Base-by-base conservation (phyloP, 2,888 invertebrate species). In the Syrista parreyssii region DNA sequence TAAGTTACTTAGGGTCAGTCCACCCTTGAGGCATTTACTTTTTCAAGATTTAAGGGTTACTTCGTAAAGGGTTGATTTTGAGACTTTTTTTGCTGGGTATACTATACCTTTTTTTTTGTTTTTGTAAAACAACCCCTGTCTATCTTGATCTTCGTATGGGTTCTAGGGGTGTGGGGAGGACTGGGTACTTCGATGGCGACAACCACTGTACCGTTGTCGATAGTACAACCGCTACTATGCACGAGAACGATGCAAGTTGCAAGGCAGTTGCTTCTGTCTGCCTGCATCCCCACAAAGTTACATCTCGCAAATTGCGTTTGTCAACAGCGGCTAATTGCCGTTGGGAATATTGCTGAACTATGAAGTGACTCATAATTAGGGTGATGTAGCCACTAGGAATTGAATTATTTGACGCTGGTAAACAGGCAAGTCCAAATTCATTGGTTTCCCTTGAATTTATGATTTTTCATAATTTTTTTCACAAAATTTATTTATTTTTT, bases 271-370 rank as follows among this genome's bases (percentile, higher is more conserved):
- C 68, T 12, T n/a, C 77, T 77, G 68, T 74, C 77, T 77, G 30
- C 32, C 68, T 69, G 74, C 73, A 72, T 75, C 76, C n/a, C 80
- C 80, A 82, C 87, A 87, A 90, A 90, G 89, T 89, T 88, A 87
- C 88, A 88, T 87, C 85, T 85, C 79, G 84, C 83, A 90, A 91
- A 91, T 91, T 91, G 88, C 87, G 88, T 91, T 91, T 89, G 89
- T 90, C 89, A 91, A 91, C 90, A 89, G 86, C 82, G 84, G 85
- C 88, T 90, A 90, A 91, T 91, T 90, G 90, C 89, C 88, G 83
- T 80, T 81, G 86, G 86, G 88, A 89, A 89, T 89, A 89, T 90
- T 88, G 87, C 86, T 85, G 85, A 84, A 84, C 88, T 87, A 87
- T 85, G 85, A 90, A 89, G 88, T 84, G 86, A 86, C 86, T 89